Percentiles rank a stretch among this genome's conserved stretches.
Evolutionary conservation across 2,113 vertebrate species (phyloP).

Genomic region (human (Homo sapiens)): GRCh38 chr6:84186501-84187000

Average conservation of each 20-base stretch:
- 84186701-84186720: background rate
- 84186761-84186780: background rate
- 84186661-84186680: background rate
- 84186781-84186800: background rate
- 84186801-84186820: constrained; percentile 35
- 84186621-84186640: constrained; percentile 72
- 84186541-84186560: constrained; percentile 21
- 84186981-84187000: constrained; percentile 10
- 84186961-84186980: background rate
- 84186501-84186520: constrained; percentile 63
- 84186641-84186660: background rate
- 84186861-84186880: background rate
- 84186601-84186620: constrained; percentile 67
- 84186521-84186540: constrained; percentile 42
- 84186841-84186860: background rate
- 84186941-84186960: background rate
- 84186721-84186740: background rate
- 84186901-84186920: background rate
- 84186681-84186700: background rate
- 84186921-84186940: background rate
- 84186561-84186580: constrained; percentile 52
- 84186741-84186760: constrained; percentile 8
- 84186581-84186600: constrained; percentile 66
- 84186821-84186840: constrained; percentile 22
- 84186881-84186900: constrained; percentile 34